These are phyloP conservation scores for Ceratitis capitata DNA, from an alignment of 1,140 invertebrate species.

Conservation along the genomic window DNA sequence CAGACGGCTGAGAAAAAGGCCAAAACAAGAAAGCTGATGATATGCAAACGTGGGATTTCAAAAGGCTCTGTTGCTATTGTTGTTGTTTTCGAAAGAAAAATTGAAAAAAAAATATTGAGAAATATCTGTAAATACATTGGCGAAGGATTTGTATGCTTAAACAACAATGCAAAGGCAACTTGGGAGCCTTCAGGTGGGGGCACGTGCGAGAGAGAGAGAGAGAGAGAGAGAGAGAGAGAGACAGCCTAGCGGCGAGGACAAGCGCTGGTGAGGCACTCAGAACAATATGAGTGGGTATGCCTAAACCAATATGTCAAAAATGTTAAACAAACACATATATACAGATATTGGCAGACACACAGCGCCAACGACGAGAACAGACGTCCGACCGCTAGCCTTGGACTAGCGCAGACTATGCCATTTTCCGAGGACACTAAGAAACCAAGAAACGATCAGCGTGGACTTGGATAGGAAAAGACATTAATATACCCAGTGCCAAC, in stretches of 20 bases:
- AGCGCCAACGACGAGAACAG: background rate
- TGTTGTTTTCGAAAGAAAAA: background rate
- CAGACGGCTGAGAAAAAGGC: background rate
- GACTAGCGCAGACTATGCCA: background rate
- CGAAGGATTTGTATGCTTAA: slow-evolving; percentile 43
- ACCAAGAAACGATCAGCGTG: slow-evolving; percentile 12
- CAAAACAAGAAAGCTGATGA: background rate
- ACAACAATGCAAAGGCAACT: slow-evolving; percentile 47
- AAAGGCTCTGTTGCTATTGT: background rate
- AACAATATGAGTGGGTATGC: slow-evolving; percentile 24
- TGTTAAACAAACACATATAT: slow-evolving; percentile 58
- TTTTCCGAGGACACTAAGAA: background rate
- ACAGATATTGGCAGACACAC: slow-evolving; percentile 41
- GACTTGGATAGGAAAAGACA: slow-evolving; percentile 35
- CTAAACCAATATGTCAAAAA: slow-evolving; percentile 64
- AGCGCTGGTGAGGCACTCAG: background rate
- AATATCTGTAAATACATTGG: slow-evolving; percentile 46
- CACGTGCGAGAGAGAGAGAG: background rate
- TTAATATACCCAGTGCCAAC: slow-evolving; percentile 19
- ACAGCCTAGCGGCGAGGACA: background rate
- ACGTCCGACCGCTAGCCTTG: background rate
- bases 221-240: background rate
- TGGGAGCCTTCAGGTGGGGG: background rate
- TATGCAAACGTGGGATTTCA: background rate
- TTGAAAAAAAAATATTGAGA: slow-evolving; percentile 25